Evolutionary conservation across 2,888 invertebrate species (phyloP).

Genomic region (Taphrorychus bicolor): DNA sequence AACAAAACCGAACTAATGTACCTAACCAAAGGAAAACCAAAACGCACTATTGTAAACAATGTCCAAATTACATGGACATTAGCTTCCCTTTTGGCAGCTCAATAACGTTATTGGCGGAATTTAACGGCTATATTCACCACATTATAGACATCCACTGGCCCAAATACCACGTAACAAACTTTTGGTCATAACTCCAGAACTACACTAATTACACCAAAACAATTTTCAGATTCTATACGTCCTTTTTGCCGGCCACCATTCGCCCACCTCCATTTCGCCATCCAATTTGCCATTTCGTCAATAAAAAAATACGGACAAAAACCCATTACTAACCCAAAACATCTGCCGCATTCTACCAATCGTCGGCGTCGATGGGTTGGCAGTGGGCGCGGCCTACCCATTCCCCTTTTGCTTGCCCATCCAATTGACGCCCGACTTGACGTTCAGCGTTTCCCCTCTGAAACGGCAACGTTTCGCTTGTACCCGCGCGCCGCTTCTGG

Average conservation of each 20-base stretch:
- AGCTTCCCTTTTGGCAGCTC: too few species aligned
- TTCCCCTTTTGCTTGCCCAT: conserved; percentile 12
- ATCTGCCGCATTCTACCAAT: conserved; percentile 39
- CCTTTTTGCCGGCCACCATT: conserved; percentile 25
- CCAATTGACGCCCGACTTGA: background rate
- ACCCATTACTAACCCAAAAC: conserved; percentile 30
- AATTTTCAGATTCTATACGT: conserved; percentile 2
- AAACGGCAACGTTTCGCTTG: background rate
- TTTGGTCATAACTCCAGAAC: too few species aligned
- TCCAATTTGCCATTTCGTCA: conserved; percentile 36
- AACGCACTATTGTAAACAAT: too few species aligned
- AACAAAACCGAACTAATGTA: too few species aligned
- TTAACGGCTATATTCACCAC: too few species aligned
- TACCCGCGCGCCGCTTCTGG: conserved; percentile 11
- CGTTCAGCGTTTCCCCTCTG: background rate
- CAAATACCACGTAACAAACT: too few species aligned
- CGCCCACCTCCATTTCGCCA: conserved; percentile 26
- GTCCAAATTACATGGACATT: too few species aligned
- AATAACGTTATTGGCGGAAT: too few species aligned
- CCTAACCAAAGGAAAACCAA: too few species aligned
- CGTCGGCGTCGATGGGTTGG: conserved; percentile 20
- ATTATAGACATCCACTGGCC: too few species aligned
- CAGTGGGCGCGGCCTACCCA: conserved; percentile 14
- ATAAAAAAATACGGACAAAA: conserved; percentile 33
- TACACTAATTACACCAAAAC: background rate